Evolutionary conservation across 2,113 vertebrate species (phyloP).

Genomic region (Mystacornis crossleyi): DNA sequence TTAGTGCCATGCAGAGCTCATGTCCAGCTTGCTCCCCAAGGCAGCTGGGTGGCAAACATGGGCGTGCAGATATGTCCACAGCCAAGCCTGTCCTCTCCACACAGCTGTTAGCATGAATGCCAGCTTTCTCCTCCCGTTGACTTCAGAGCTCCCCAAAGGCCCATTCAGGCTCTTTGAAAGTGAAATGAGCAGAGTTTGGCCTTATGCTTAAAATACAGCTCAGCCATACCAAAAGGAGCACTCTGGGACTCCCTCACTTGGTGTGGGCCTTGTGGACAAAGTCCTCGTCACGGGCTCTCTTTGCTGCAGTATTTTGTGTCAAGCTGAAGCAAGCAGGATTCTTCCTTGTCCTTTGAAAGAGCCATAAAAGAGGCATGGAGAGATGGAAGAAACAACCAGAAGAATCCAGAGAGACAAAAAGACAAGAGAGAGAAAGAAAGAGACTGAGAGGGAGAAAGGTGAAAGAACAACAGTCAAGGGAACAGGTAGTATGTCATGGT

Average conservation of each 20-base stretch:
- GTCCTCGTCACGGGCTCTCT: not conserved
- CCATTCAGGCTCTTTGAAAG: not conserved
- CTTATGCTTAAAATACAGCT: not conserved
- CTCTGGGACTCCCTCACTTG: not conserved
- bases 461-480: not conserved
- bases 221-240: not conserved
- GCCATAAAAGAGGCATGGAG: not conserved
- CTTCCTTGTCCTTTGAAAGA: not conserved
- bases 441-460: not conserved
- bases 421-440: not conserved
- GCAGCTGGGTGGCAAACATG: not conserved
- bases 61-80: not conserved
- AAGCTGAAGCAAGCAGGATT: not conserved
- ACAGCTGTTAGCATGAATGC: not conserved
- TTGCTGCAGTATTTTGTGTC: not conserved
- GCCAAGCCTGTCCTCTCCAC: not conserved
- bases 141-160: not conserved
- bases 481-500: slow-evolving; percentile 5
- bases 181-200: not conserved
- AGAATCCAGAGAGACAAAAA: not conserved
- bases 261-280: not conserved
- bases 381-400: not conserved
- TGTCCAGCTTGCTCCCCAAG: not conserved
- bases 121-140: not conserved
- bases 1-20: not conserved